Base-by-base conservation (phyloP, 2,113 vertebrate species). In the Smithornis capensis region DNA sequence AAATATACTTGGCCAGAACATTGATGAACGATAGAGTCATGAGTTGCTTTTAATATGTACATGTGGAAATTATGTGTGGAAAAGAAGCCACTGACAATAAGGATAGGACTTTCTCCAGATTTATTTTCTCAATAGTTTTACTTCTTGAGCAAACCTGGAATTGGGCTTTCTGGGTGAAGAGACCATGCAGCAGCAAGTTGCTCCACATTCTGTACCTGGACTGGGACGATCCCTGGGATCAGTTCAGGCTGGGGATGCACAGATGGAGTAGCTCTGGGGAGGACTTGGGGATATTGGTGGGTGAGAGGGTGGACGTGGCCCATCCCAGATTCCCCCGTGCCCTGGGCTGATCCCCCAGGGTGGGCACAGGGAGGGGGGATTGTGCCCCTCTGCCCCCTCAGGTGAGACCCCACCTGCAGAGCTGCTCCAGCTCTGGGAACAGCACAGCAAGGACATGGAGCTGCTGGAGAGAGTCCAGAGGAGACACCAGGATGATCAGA, bases 151-250 rank as follows among this genome's bases (percentile, higher is more conserved):
- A 60, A 44, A 59, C 21, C 25, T 59, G 33, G 35, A 89, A 60
- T 53, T 86, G 31, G 62, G 45, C 25, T 67, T 9, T 45, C 9
- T 60, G 14, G 4, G 3, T 68, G n/a, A 90, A 71, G 47, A 40
- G n/a, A 45, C 11, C 24, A 56, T 3, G 12, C 11, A 55, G 14
- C 63, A 67, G 12, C 49, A 85, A 53, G 67, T 27, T 68, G 23
- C 19, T 83, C 7, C 29, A 19, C 8, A 2, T 5, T 23, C 14
- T 69, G 14, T 3, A 6, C 2, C 17, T 14, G 13, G 25, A 12
- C 3, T 0, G 1, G 35, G 10, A 13, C 27, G 64, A 4, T 11
- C 31, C 65, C 38, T 56, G 0, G 19, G n/a, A 29, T 56, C n/a
- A 8, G 4, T 6, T 50, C n/a, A 40, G 50, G 50, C 50, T 63